Percentiles rank a stretch among this genome's conserved stretches.
Conservation (phyloP, 2,888 invertebrate genomes). For the Drosophila rubida region DNA sequence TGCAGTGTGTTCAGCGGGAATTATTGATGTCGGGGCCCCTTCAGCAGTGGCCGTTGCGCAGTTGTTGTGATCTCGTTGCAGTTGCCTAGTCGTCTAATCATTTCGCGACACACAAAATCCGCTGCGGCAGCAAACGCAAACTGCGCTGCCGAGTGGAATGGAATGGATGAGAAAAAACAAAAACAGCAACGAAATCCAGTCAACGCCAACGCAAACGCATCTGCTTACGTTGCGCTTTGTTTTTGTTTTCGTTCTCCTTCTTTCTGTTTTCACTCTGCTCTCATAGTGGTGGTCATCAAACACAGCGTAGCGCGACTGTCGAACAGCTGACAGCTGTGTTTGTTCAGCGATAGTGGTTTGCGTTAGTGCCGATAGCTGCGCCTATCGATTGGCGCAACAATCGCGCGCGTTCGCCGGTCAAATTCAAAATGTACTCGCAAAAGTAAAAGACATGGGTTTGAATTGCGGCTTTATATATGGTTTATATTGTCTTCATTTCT, state of each 20-base stretch:
- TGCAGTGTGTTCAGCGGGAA: background rate
- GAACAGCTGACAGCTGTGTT: slow-evolving; percentile 31
- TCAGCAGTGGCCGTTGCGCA: slow-evolving; percentile 2
- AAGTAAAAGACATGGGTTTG: slow-evolving; percentile 11
- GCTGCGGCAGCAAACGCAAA: background rate
- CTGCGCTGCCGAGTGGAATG: background rate
- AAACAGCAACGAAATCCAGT: background rate
- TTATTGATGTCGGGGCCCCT: background rate
- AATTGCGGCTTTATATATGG: slow-evolving; percentile 22
- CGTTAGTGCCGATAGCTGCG: slow-evolving; percentile 10
- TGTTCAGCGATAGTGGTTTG: slow-evolving; percentile 24
- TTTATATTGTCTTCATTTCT: slow-evolving; percentile 49
- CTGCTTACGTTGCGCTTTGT: slow-evolving; percentile 54
- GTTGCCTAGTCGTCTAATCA: slow-evolving; percentile 5
- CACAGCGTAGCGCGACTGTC: slow-evolving; percentile 8
- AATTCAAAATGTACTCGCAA: slow-evolving; percentile 14
- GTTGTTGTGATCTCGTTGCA: slow-evolving; percentile 6
- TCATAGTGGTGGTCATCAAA: slow-evolving; percentile 7
- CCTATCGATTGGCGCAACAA: slow-evolving; percentile 2
- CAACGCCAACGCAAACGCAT: slow-evolving; percentile 11
- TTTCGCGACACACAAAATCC: background rate
- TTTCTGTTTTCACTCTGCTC: background rate
- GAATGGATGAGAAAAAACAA: background rate
- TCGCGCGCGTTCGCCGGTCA: background rate
- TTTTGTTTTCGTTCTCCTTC: slow-evolving; percentile 19